A percentile compares a stretch with the other conserved stretches of the same genome.
Conservation (phyloP, 2,888 invertebrate species). For the Eupelmus urozonus region DNA sequence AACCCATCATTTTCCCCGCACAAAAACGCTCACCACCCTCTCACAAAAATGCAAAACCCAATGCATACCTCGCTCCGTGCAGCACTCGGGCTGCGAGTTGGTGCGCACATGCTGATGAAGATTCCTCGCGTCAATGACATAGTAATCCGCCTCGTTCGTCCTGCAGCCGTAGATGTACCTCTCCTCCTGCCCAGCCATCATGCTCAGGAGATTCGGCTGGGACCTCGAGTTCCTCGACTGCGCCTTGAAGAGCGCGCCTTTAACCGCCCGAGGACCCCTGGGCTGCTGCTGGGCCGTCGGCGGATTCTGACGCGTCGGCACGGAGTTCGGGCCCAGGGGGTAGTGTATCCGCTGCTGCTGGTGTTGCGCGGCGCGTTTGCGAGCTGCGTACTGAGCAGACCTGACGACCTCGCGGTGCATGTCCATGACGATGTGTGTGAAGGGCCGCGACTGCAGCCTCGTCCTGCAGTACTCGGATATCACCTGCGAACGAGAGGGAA, state of each 20-base stretch:
- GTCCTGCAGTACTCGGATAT: slow-evolving; percentile 81
- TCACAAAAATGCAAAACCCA: no score
- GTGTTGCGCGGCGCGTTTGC: slow-evolving; percentile 67
- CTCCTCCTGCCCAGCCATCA: slow-evolving; percentile 57
- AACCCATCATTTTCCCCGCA: no score
- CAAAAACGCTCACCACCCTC: no score
- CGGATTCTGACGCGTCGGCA: slow-evolving; percentile 58
- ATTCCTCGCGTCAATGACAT: slow-evolving; percentile 38
- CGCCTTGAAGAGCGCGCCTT: slow-evolving; percentile 68
- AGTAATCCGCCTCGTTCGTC: slow-evolving; percentile 53
- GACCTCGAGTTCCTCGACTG: slow-evolving; percentile 75
- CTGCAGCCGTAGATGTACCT: slow-evolving; percentile 47
- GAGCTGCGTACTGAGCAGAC: slow-evolving; percentile 71
- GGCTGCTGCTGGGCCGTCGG: slow-evolving; percentile 39
- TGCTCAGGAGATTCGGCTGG: slow-evolving; percentile 72
- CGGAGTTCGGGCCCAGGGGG: slow-evolving; percentile 33
- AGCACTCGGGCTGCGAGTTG: slow-evolving; percentile 70
- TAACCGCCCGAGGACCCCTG: slow-evolving; percentile 62
- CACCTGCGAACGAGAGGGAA: slow-evolving; percentile 74
- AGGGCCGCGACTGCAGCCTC: slow-evolving; percentile 80
- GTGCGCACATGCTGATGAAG: slow-evolving; percentile 68
- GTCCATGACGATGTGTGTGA: slow-evolving; percentile 82
- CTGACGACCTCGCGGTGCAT: slow-evolving; percentile 79
- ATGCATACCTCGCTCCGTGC: slow-evolving; percentile 40
- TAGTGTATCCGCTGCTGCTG: slow-evolving; percentile 50